phyloP scores from a whole-genome alignment of 2,797 vertebrate genomes.

The Eurystomus glaucurus region DNA sequence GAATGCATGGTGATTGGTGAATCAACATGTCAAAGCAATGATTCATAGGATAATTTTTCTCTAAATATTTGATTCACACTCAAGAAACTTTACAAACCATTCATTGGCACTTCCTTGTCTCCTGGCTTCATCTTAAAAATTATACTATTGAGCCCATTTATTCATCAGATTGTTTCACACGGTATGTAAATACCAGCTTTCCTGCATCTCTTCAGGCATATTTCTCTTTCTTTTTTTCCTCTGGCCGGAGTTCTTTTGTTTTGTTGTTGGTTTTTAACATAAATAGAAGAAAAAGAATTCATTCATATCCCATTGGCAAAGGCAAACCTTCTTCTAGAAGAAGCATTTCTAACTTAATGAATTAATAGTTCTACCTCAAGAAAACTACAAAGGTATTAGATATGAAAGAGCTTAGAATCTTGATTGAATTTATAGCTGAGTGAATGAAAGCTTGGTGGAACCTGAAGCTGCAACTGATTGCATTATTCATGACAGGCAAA shows the following conservation, averaged over 20 bases:
- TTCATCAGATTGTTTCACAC: background rate
- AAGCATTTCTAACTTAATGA: background rate
- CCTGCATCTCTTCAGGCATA: background rate
- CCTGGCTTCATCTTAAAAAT: background rate
- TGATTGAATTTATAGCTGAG: background rate
- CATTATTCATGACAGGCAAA: background rate
- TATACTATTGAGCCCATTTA: too few species aligned
- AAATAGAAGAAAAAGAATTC: background rate
- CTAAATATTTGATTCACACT: background rate
- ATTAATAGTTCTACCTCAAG: background rate
- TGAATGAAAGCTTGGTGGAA: background rate
- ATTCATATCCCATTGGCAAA: background rate
- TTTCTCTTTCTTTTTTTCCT: background rate
- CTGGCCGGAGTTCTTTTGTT: rapidly evolving
- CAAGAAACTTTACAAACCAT: background rate
- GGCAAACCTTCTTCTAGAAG: background rate
- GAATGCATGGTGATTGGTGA: background rate
- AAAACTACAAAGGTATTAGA: background rate
- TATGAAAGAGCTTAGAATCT: background rate
- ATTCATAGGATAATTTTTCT: background rate
- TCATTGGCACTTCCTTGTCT: background rate
- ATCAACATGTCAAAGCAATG: background rate
- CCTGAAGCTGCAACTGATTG: background rate
- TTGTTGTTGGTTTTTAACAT: background rate
- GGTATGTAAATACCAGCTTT: background rate